Evolutionary conservation across 2,113 vertebrate genomes (phyloP).

Genomic region (Hippocampus abdominalis): DNA sequence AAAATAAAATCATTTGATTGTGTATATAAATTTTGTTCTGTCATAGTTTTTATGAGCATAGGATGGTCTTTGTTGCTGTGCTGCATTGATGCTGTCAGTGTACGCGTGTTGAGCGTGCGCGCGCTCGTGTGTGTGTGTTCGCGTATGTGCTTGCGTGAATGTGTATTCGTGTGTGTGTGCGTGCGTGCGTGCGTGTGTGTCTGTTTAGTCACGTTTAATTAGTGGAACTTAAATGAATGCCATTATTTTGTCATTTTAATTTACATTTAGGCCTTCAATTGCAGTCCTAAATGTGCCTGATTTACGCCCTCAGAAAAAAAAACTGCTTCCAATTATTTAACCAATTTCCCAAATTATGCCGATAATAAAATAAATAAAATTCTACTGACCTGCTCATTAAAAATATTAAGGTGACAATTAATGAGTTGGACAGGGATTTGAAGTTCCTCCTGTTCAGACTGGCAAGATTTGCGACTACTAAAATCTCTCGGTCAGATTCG

Average conservation of each 20-base stretch:
- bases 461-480: neutral
- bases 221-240: neutral
- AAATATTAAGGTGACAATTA: conserved; percentile 2
- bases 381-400: neutral
- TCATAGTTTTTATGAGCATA: too few species aligned
- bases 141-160: too few species aligned
- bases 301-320: neutral
- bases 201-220: neutral
- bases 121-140: neutral
- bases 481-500: neutral
- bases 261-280: neutral
- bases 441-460: neutral
- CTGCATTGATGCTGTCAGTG: conserved; percentile 8
- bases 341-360: neutral
- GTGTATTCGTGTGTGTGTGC: too few species aligned
- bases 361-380: neutral
- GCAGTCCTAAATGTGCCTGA: neutral
- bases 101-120: too few species aligned
- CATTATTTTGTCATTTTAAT: neutral
- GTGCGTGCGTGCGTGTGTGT: too few species aligned
- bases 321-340: neutral
- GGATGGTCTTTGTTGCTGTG: conserved; percentile 53
- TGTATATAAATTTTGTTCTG: conserved; percentile 22
- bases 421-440: neutral
- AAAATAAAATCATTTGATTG: neutral